Percentiles rank a stretch among this genome's conserved stretches.
Evolutionary conservation across 2,113 vertebrate genomes (phyloP).

Genomic region (Corapipo altera): DNA sequence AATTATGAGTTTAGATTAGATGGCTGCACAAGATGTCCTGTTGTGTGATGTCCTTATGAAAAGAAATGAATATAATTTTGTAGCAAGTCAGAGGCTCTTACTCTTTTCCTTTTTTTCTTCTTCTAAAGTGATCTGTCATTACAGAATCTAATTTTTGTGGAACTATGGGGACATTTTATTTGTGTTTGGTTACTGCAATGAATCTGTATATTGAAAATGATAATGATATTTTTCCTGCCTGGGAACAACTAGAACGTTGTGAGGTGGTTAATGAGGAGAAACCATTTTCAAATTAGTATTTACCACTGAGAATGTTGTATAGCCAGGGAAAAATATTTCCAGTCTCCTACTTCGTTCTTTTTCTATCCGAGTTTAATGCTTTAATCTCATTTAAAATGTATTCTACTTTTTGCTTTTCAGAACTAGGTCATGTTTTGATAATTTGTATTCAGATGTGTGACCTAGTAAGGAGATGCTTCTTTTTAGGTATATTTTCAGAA

Average conservation of each 20-base stretch:
- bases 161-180: neutral
- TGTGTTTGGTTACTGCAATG: neutral
- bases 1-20: neutral
- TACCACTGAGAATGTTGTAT: neutral
- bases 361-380: neutral
- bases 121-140: neutral
- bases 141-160: neutral
- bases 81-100: neutral
- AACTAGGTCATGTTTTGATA: conserved; percentile 45
- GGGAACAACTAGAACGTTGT: neutral
- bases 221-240: neutral
- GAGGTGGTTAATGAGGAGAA: neutral
- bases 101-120: neutral
- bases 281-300: neutral
- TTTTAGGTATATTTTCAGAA: neutral
- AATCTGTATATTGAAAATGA: neutral
- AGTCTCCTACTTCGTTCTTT: neutral
- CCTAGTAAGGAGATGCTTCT: neutral
- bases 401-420: conserved; percentile 20
- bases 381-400: conserved; percentile 21
- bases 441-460: conserved; percentile 24
- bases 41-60: neutral
- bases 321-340: neutral
- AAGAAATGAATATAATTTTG: neutral
- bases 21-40: neutral